Percentiles rank a stretch among this genome's conserved stretches.
phyloP scores from a whole-genome alignment of 1,140 invertebrate species.

The Globodera ellingtonae region DNA sequence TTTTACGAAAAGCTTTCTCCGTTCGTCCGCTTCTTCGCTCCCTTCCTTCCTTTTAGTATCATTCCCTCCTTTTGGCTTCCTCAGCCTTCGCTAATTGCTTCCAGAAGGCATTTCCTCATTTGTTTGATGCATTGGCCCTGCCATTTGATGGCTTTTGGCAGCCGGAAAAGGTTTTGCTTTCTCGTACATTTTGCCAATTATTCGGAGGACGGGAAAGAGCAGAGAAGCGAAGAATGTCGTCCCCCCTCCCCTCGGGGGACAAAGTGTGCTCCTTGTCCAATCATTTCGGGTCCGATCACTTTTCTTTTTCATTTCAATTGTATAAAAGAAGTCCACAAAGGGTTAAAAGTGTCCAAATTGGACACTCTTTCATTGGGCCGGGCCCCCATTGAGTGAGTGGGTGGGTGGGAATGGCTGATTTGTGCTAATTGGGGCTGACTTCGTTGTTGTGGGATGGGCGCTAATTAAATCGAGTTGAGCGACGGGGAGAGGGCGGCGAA shows the following conservation, averaged over 20 bases:
- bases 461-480: not conserved
- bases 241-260: too few species aligned
- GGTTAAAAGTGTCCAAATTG: not conserved
- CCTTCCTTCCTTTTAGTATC: too few species aligned
- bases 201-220: not conserved
- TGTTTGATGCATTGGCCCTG: not conserved
- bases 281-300: too few species aligned
- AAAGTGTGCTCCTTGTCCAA: too few species aligned
- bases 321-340: not conserved
- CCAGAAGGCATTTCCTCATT: not conserved
- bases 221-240: not conserved
- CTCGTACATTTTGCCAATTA: not conserved
- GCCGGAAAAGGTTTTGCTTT: not conserved
- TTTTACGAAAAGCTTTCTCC: too few species aligned
- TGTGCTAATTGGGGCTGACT: not conserved
- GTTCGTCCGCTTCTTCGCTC: too few species aligned
- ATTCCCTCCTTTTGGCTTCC: not conserved
- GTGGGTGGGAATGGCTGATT: not conserved
- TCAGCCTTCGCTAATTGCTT: not conserved
- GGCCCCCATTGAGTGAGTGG: not conserved
- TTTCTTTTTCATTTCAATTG: too few species aligned
- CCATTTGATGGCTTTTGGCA: not conserved
- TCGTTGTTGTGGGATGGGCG: not conserved
- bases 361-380: not conserved
- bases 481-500: too few species aligned